A percentile compares a stretch with the other conserved stretches of the same genome.
Conservation (phyloP, 2,113 vertebrate genomes). For the Haliaeetus leucogaster region DNA sequence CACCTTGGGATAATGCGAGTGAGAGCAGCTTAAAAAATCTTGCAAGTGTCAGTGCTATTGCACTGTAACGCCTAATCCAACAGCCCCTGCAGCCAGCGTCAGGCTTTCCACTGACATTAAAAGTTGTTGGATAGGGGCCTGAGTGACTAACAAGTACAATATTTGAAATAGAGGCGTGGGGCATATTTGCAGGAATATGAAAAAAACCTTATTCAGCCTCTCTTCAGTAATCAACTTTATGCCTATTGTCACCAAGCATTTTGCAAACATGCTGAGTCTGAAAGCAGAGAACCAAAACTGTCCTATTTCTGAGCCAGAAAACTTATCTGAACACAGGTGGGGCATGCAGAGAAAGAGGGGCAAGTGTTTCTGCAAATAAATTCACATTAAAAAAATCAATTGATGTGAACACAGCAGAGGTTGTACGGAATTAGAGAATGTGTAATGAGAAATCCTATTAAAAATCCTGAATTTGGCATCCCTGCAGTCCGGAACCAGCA, state of each 20-base stretch:
- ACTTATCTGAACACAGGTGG: neutral
- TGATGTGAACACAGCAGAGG: neutral
- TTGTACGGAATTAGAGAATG: neutral
- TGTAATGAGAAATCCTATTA: neutral
- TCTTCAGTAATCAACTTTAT: neutral
- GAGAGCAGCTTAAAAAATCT: neutral
- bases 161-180: slow-evolving; percentile 25
- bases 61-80: neutral
- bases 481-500: neutral
- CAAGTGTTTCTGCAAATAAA: neutral
- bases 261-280: neutral
- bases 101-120: slow-evolving; percentile 35
- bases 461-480: neutral
- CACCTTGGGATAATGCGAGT: rapidly evolving
- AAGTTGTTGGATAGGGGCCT: slow-evolving; percentile 33
- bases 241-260: neutral
- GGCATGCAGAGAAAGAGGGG: neutral
- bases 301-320: neutral
- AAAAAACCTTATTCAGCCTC: neutral
- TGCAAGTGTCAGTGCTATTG: neutral
- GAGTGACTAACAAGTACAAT: slow-evolving; percentile 35
- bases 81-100: neutral
- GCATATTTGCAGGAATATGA: slow-evolving; percentile 1
- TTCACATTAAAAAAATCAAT: neutral
- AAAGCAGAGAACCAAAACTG: neutral